A percentile compares a stretch with the other conserved stretches of the same genome.
phyloP scores from a whole-genome alignment of 2,797 vertebrate genomes.

The Anolis apletophallus region DNA sequence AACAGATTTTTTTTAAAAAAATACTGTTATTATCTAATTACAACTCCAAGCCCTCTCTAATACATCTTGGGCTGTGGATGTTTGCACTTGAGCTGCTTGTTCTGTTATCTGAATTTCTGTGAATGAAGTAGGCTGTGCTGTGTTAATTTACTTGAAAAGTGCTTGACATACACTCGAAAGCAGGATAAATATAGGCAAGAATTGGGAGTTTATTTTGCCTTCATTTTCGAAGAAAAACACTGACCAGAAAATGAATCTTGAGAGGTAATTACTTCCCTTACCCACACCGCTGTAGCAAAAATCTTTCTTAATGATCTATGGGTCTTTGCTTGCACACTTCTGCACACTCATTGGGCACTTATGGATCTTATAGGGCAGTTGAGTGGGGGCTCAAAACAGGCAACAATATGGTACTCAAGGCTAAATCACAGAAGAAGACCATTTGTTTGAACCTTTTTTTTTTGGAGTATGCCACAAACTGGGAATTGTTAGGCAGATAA shows the following conservation, averaged over 20 bases:
- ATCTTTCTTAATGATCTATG: constrained; percentile 1
- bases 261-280: constrained; percentile 17
- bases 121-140: constrained; percentile 63
- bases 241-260: neutral
- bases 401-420: neutral
- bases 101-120: constrained; percentile 54
- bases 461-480: neutral
- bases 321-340: neutral
- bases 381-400: neutral
- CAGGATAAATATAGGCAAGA: constrained; percentile 67
- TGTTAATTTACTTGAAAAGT: constrained; percentile 54
- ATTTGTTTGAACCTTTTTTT: neutral
- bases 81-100: constrained; percentile 67
- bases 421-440: neutral
- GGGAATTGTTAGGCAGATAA: neutral
- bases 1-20: constrained; percentile 53
- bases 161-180: constrained; percentile 58
- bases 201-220: constrained; percentile 46
- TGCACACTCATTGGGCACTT: neutral
- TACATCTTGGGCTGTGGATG: constrained; percentile 61
- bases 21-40: constrained; percentile 73
- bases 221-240: constrained; percentile 14
- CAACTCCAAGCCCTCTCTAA: constrained; percentile 62
- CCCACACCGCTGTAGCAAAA: neutral
- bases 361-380: neutral